Evolutionary conservation across 2,797 vertebrate genomes (phyloP), one percentile per base, ranked within the genome.

Genomic region (Synanceia verrucosa): DNA sequence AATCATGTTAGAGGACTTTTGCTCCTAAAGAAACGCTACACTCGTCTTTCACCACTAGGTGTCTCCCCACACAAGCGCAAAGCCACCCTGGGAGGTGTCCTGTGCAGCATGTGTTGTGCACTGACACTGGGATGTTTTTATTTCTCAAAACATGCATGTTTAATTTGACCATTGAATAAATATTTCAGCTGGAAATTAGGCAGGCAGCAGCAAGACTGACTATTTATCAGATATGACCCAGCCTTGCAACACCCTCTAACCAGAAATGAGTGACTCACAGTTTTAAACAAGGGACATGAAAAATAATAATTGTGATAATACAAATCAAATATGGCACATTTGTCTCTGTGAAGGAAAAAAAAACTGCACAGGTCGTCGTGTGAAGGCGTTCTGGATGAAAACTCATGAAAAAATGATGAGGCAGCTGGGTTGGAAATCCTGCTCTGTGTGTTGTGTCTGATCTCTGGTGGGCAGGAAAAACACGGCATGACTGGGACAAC

Each of bases 21-120:
- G 2, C 39, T 6, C 9, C 21, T 4, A n/a, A 18, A 5, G 9
- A 3, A 11, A 43, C 26, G 24, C 41, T 55, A 62, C 31, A 23
- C n/a, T 0, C 2, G 6, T 21, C 34, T 2, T 5, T 56, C 47
- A 48, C 88, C 92, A 86, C 87, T 86, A 88, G 92, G 85, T 89
- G 92, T 88, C 92, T 86, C 88, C 76, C 87, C 70, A 86, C 85
- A 87, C 92, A 89, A 85, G 41, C 76, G 55, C 78, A 92, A 88
- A 34, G 46, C 37, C 43, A 11, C 44, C 9, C n/a, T 4, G 3
- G 29, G 26, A 3, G 50, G 18, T 4, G 34, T 44, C 44, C n/a
- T 65, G 47, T 21, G 44, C 37, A 21, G 47, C 19, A 37, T 43
- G 23, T 18, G 33, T 14, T 29, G 31, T 31, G 66, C n/a, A 43